Evolutionary conservation across 2,888 invertebrate genomes (phyloP).

Genomic region (Limnephilus rhombicus): DNA sequence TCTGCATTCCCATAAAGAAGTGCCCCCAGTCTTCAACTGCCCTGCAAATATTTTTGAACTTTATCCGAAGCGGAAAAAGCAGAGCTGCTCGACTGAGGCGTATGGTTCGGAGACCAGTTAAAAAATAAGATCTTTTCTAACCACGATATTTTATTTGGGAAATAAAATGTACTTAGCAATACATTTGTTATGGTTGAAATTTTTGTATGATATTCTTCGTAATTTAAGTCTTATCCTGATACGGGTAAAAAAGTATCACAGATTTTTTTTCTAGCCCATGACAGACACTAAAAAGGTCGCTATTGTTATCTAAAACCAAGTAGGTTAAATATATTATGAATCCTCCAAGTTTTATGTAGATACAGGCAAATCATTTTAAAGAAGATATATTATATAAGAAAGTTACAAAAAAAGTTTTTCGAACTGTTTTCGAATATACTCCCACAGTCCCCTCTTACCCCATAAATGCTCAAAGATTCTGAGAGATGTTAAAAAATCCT

Average conservation of each 20-base stretch:
- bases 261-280: neutral
- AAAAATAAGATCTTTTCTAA: neutral
- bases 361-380: no score
- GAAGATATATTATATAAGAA: no score
- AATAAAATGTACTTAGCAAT: neutral
- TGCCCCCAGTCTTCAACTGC: slow-evolving; percentile 54
- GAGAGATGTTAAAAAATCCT: no score
- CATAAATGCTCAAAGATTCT: no score
- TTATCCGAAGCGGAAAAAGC: neutral
- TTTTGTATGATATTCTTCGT: neutral
- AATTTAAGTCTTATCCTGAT: neutral
- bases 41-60: slow-evolving; percentile 4
- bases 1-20: slow-evolving; percentile 56
- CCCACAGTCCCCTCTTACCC: no score
- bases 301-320: neutral
- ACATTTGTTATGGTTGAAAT: neutral
- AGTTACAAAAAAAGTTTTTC: no score
- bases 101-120: neutral
- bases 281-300: neutral
- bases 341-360: no score
- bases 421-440: no score
- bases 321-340: no score
- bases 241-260: neutral
- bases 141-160: neutral
- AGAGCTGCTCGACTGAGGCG: neutral